These are phyloP conservation scores for Mirza zaza DNA, from an alignment of 2,113 vertebrate species.

Conservation along the genomic window DNA sequence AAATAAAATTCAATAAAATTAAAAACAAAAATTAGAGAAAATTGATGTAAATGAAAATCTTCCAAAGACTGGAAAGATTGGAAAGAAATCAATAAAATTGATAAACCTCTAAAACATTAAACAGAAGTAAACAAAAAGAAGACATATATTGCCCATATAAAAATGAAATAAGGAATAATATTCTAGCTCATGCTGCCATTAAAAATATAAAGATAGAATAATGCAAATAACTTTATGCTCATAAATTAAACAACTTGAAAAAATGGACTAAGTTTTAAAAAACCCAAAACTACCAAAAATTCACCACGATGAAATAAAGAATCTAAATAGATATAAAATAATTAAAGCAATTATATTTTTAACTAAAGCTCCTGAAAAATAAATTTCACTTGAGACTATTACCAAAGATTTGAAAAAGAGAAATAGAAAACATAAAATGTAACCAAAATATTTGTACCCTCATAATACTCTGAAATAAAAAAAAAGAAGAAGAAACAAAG, in stretches of 20 bases:
- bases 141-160: neutral
- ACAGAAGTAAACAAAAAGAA: neutral
- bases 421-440: too few species aligned
- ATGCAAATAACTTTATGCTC: neutral
- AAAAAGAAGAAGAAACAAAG: too few species aligned
- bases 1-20: neutral
- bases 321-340: neutral
- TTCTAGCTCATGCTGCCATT: neutral
- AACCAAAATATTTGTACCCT: too few species aligned
- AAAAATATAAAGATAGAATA: neutral
- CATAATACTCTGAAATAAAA: too few species aligned
- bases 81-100: neutral
- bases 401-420: neutral
- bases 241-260: neutral
- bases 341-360: neutral
- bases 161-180: neutral
- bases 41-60: neutral
- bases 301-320: neutral
- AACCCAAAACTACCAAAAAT: neutral
- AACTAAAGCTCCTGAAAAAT: neutral
- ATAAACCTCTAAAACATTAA: neutral
- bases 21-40: neutral
- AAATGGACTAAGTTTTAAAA: neutral
- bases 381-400: neutral
- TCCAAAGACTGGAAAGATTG: neutral